A percentile compares a stretch with the other conserved stretches of the same genome.
Conservation (phyloP, 2,113 vertebrate species). For the Brachionichthys hirsutus region DNA sequence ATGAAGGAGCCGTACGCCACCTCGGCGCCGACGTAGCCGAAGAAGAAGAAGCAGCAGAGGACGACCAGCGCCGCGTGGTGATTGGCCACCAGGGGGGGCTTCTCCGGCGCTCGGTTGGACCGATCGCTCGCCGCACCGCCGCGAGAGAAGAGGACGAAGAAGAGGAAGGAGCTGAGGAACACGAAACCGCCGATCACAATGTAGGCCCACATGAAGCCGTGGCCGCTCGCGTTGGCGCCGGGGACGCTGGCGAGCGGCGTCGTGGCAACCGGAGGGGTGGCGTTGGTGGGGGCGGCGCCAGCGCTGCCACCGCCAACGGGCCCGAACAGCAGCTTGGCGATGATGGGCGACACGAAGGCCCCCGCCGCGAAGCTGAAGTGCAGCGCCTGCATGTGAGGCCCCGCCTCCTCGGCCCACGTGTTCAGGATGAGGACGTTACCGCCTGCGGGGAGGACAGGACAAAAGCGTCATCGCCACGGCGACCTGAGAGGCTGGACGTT, state of each 20-base stretch:
- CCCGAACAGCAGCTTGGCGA: conserved; percentile 86
- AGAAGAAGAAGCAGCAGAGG: conserved; percentile 89
- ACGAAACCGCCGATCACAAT: conserved; percentile 82
- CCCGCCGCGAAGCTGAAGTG: conserved; percentile 94
- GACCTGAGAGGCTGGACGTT: too few species aligned
- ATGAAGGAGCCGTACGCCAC: conserved; percentile 90
- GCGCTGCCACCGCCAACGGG: conserved; percentile 6
- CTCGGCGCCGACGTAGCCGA: conserved; percentile 91
- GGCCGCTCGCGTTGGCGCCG: background rate
- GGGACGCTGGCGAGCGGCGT: background rate
- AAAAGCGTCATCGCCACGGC: background rate
- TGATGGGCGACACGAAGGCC: conserved; percentile 86
- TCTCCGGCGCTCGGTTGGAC: conserved; percentile 51
- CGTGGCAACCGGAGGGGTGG: background rate
- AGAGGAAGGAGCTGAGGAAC: conserved; percentile 77
- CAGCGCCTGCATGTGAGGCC: conserved; percentile 91
- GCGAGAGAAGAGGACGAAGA: conserved; percentile 80
- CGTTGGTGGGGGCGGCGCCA: background rate
- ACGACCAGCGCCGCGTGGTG: conserved; percentile 80
- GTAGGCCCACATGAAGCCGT: conserved; percentile 84
- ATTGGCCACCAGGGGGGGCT: conserved; percentile 68
- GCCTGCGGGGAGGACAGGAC: conserved; percentile 71
- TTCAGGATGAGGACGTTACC: conserved; percentile 88
- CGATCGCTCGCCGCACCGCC: conserved; percentile 11
- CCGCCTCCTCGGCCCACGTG: conserved; percentile 83